Percentiles rank a stretch among this genome's conserved stretches.
Conservation (phyloP, 2,113 vertebrate genomes). For the Cnemophilus loriae region DNA sequence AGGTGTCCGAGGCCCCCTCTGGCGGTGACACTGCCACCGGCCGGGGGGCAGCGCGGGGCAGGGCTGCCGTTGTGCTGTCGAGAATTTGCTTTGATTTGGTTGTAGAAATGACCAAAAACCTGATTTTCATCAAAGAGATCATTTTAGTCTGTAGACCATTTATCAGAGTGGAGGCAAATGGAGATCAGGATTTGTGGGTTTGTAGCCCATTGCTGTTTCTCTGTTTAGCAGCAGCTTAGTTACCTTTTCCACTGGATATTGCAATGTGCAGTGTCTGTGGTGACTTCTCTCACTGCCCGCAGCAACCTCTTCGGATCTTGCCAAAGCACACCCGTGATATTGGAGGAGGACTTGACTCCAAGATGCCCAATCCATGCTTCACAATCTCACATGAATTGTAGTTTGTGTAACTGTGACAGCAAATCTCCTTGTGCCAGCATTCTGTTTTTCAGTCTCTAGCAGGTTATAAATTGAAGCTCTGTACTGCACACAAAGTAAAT, state of each 20-base stretch:
- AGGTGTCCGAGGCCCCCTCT: background rate
- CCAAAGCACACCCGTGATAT: background rate
- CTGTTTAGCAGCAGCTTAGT: background rate
- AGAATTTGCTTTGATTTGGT: background rate
- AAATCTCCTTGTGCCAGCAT: constrained; percentile 29
- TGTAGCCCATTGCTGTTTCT: background rate
- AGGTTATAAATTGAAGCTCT: constrained; percentile 81
- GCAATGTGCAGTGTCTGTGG: fast-evolving
- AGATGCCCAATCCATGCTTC: background rate
- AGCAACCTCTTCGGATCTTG: background rate
- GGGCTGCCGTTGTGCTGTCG: fast-evolving
- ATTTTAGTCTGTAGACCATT: background rate
- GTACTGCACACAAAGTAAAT: background rate
- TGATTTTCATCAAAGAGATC: background rate
- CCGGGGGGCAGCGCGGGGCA: fast-evolving
- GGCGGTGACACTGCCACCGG: fast-evolving
- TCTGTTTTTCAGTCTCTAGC: constrained; percentile 68
- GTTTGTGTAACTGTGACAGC: constrained; percentile 76
- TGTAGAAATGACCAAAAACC: background rate
- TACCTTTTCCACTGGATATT: background rate
- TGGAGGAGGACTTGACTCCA: background rate
- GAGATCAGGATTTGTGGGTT: background rate
- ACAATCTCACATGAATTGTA: constrained; percentile 76
- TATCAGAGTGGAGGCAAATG: background rate
- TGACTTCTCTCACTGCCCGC: background rate